Evolutionary conservation across 2,113 vertebrate species (phyloP).

Genomic region (Solea solea): DNA sequence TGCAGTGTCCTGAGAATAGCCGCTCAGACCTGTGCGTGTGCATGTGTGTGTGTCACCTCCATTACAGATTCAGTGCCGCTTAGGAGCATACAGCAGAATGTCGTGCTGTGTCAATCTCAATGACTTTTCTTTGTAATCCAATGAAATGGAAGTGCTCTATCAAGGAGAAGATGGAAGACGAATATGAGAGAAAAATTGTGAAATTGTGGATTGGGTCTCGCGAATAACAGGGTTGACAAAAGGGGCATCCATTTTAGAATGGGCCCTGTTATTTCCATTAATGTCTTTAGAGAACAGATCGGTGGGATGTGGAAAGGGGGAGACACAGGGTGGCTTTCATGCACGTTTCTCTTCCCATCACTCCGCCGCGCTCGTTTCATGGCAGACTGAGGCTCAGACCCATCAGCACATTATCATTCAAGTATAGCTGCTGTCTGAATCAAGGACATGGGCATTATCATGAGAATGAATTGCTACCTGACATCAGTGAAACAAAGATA

Average conservation of each 20-base stretch:
- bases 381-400: slow-evolving; percentile 61
- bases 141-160: slow-evolving; percentile 47
- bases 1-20: no score
- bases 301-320: slow-evolving; percentile 41
- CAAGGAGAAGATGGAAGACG: slow-evolving; percentile 56
- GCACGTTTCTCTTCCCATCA: slow-evolving; percentile 52
- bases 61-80: slow-evolving; percentile 22
- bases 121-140: slow-evolving; percentile 60
- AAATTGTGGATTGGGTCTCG: slow-evolving; percentile 40
- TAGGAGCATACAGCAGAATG: slow-evolving; percentile 12
- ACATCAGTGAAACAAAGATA: slow-evolving; percentile 57
- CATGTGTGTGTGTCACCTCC: slow-evolving; percentile 10
- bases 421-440: slow-evolving; percentile 66
- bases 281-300: slow-evolving; percentile 55
- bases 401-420: slow-evolving; percentile 72
- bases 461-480: slow-evolving; percentile 64
- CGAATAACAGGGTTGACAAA: slow-evolving; percentile 47
- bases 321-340: slow-evolving; percentile 29
- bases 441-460: slow-evolving; percentile 69
- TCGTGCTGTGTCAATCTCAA: slow-evolving; percentile 32
- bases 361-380: slow-evolving; percentile 64
- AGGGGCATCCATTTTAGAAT: slow-evolving; percentile 51
- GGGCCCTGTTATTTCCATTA: slow-evolving; percentile 60
- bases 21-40: slow-evolving; percentile 5
- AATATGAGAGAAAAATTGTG: slow-evolving; percentile 43